Conservation (phyloP, 2,113 vertebrate species). For the Zosterops hypoxanthus region DNA sequence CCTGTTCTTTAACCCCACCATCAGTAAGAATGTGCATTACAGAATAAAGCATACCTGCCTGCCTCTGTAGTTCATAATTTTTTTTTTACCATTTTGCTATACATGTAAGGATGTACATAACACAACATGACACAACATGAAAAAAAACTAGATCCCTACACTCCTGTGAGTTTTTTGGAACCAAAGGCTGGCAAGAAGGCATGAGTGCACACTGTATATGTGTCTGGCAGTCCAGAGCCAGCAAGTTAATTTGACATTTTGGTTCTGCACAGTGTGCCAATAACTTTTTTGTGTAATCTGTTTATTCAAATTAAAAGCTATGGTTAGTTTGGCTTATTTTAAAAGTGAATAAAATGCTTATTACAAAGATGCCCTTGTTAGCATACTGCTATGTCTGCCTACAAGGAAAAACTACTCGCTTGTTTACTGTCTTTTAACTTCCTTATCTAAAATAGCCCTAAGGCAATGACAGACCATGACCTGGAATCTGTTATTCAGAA, state of each 20-base stretch:
- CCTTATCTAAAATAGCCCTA: not conserved
- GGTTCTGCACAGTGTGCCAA: not conserved
- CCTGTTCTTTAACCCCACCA: not conserved
- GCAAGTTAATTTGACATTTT: not conserved
- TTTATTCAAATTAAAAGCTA: not conserved
- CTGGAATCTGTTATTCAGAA: not conserved
- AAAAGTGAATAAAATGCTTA: not conserved
- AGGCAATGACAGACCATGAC: not conserved
- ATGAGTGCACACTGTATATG: fast-evolving
- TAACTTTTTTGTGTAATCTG: not conserved
- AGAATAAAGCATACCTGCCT: not conserved
- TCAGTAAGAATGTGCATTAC: not conserved
- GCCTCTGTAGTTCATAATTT: not conserved
- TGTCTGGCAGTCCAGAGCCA: not conserved
- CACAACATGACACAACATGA: not conserved
- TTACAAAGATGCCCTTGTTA: not conserved
- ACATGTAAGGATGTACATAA: not conserved
- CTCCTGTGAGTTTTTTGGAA: not conserved
- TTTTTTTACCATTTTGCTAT: not conserved
- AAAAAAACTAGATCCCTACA: not conserved
- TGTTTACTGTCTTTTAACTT: not conserved
- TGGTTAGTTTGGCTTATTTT: not conserved
- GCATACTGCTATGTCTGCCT: not conserved
- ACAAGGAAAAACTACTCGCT: not conserved
- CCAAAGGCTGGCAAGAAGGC: fast-evolving